These are phyloP conservation scores for Dryococelus australis DNA, from an alignment of 2,888 invertebrate species.

Conservation along the genomic window DNA sequence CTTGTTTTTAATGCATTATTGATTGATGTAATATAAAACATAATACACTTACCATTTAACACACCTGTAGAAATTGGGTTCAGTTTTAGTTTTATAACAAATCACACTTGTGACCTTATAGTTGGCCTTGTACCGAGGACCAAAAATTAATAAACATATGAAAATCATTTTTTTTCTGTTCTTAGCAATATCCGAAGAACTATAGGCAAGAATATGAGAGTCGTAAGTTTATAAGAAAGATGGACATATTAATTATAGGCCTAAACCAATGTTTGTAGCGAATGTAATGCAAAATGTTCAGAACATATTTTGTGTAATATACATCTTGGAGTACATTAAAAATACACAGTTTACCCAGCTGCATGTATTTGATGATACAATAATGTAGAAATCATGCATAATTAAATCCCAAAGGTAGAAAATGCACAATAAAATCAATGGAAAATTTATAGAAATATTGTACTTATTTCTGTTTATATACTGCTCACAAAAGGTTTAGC, in stretches of 20 bases:
- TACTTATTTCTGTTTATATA: neutral
- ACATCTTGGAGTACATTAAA: neutral
- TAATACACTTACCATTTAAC: neutral
- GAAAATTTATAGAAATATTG: neutral
- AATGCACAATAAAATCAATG: neutral
- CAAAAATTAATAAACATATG: constrained; percentile 36
- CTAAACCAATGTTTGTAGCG: neutral
- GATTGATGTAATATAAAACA: neutral
- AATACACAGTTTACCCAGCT: neutral
- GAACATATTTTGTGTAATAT: neutral
- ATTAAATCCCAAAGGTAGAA: neutral
- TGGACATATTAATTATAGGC: neutral
- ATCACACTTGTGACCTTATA: constrained; percentile 36
- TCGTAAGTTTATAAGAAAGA: neutral
- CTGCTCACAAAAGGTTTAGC: too few relatives aligned
- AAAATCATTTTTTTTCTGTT: neutral
- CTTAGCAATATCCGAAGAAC: neutral
- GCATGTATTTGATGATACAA: neutral
- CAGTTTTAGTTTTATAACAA: neutral
- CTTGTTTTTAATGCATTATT: neutral
- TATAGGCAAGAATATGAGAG: neutral
- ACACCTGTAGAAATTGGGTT: neutral
- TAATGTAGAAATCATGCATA: neutral
- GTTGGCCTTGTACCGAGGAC: constrained; percentile 40
- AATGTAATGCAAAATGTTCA: neutral